Evolutionary conservation across 2,888 invertebrate genomes (phyloP), one percentile per base, ranked within the genome.

Genomic region (Archips crataeganus): DNA sequence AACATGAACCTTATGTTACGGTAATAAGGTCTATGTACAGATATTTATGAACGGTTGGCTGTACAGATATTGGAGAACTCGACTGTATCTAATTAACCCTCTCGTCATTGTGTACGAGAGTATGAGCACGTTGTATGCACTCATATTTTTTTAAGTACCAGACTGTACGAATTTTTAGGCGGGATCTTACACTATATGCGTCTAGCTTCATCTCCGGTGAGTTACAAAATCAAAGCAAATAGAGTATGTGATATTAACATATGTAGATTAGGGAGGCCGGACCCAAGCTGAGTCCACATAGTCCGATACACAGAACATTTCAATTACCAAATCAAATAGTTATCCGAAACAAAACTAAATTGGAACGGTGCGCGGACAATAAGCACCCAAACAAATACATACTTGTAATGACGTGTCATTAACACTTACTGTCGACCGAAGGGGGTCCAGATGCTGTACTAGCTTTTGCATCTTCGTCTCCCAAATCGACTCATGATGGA

Each of bases 381-480:
- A 74, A 23, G n/a, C 42, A 36, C 9, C 34, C 45, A 65, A 70
- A 70, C 66, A 74, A 62, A 70, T 42, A 78, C 75, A 70, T 42
- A 78, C 75, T 78, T 67, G 70, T 77, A 78, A 78, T 75, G 78
- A 76, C 77, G 75, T 74, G 77, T 76, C 82, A 87, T 88, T 85
- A 87, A 85, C 88, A 87, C 87, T 85, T 83, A 78, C 82, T 76
- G 74, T 79, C 86, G 84, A 86, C 86, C 85, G 79, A 84, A 78
- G 65, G 77, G 82, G 85, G 85, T 83, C 82, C 80, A 82, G 75
- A 79, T 83, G 82, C 83, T 83, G 81, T 84, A 85, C 15, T 54
- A 54, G 85, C 87, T 85, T 23, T 23, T 23, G 23, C 23, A 1
- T 23, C 23, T 23, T 23, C 23, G 23, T 23, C 23, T 23, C 23